These are phyloP conservation scores for Hypothenemus hampei DNA, from an alignment of 1,140 invertebrate genomes.

Conservation along the genomic window DNA sequence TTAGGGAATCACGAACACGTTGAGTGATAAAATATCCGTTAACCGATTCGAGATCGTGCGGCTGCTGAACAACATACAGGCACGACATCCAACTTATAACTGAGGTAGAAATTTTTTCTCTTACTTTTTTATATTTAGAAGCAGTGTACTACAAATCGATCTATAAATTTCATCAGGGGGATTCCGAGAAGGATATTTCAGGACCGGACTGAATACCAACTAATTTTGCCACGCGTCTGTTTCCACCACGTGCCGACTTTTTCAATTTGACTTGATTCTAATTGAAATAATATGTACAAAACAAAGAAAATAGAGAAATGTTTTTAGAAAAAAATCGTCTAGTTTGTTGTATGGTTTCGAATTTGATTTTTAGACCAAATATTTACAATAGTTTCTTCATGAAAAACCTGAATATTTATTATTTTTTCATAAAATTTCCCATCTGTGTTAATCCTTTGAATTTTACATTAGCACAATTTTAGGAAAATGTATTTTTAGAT, in stretches of 20 bases:
- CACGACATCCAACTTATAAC: slow-evolving; percentile 4
- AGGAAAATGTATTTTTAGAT: no score
- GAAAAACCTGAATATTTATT: no score
- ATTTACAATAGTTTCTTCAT: no score
- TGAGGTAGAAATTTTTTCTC: slow-evolving; percentile 13
- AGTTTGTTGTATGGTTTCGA: no score
- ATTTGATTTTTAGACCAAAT: no score
- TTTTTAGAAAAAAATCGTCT: no score
- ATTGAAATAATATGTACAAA: no score
- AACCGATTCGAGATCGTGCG: neutral
- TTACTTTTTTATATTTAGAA: slow-evolving; percentile 23
- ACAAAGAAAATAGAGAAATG: no score
- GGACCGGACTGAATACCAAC: neutral
- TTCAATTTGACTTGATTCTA: neutral
- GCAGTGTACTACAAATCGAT: slow-evolving; percentile 5
- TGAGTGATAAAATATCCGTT: neutral
- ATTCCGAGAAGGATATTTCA: slow-evolving; percentile 4
- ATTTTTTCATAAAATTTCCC: no score
- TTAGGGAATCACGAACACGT: slow-evolving; percentile 9
- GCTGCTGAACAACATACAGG: neutral
- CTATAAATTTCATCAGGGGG: neutral
- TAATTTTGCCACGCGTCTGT: neutral
- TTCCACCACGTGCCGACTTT: neutral
- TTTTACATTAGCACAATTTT: slow-evolving; percentile 4
- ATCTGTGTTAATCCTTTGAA: slow-evolving; percentile 2